Conservation (phyloP, 2,888 invertebrate genomes). For the Protophormia terraenovae region DNA sequence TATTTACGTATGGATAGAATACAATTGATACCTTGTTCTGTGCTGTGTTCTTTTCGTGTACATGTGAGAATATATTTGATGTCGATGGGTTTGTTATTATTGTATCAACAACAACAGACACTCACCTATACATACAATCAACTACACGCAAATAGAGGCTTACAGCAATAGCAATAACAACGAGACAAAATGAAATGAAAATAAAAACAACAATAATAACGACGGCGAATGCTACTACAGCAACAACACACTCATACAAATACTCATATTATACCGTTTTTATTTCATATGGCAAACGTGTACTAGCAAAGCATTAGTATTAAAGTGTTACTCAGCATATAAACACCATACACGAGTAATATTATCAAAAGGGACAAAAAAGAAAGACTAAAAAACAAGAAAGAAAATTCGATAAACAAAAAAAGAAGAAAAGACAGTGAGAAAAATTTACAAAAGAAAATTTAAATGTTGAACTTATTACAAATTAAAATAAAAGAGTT, state of each 20-base stretch:
- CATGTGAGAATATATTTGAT: constrained; percentile 6
- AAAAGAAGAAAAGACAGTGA: constrained; percentile 60
- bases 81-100: constrained; percentile 31
- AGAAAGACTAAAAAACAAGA: constrained; percentile 59
- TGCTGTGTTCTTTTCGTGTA: constrained; percentile 64
- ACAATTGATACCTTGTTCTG: constrained; percentile 58
- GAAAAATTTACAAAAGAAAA: constrained; percentile 21
- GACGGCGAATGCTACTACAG: constrained; percentile 56
- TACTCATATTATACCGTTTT: constrained; percentile 77
- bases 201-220: constrained; percentile 56
- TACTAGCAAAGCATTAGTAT: constrained; percentile 72
- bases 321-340: constrained; percentile 77
- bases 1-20: constrained; percentile 34
- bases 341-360: constrained; percentile 64
- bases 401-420: constrained; percentile 62
- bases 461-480: too few species aligned
- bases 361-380: constrained; percentile 21
- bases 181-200: constrained; percentile 26
- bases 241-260: constrained; percentile 71
- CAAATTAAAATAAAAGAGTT: too few species aligned
- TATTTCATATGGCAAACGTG: constrained; percentile 77
- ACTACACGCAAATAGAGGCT: constrained; percentile 33
- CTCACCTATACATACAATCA: constrained; percentile 22
- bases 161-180: constrained; percentile 13
- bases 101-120: constrained; percentile 21